A percentile compares a stretch with the other conserved stretches of the same genome.
Evolutionary conservation across 2,797 vertebrate genomes (phyloP).

Genomic region (Spondyliosoma cantharus): DNA sequence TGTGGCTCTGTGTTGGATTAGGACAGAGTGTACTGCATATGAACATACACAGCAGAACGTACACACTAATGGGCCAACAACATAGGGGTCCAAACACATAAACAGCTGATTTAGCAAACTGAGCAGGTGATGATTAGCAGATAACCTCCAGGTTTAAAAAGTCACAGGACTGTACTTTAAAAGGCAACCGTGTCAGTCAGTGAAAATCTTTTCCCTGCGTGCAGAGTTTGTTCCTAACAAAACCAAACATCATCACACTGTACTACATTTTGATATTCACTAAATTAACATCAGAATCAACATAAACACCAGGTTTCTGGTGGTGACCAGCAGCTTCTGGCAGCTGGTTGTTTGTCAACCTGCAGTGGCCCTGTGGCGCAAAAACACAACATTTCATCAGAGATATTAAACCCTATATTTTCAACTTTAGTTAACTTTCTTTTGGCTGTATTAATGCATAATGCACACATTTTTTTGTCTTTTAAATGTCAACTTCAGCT

Average conservation of each 20-base stretch:
- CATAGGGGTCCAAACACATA: neutral
- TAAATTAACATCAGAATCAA: neutral
- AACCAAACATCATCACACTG: neutral
- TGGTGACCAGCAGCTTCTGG: neutral
- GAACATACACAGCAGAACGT: neutral
- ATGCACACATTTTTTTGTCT: too few species aligned
- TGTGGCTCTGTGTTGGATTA: neutral
- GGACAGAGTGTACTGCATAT: neutral
- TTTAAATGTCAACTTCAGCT: too few species aligned
- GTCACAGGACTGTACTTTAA: conserved; percentile 14
- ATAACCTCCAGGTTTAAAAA: conserved; percentile 44
- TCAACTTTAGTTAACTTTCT: too few species aligned
- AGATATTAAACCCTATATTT: neutral
- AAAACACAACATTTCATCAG: neutral
- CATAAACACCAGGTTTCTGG: neutral
- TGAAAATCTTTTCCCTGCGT: neutral
- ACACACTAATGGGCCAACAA: neutral
- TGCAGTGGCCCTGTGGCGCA: neutral
- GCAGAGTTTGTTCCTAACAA: neutral
- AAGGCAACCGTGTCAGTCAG: neutral
- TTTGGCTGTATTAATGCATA: too few species aligned
- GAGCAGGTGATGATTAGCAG: conserved; percentile 15
- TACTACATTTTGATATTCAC: neutral
- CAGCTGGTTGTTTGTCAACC: neutral
- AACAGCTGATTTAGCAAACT: conserved; percentile 35